Base-by-base conservation (phyloP, 2,888 invertebrate species). In the Acronicta alni region DNA sequence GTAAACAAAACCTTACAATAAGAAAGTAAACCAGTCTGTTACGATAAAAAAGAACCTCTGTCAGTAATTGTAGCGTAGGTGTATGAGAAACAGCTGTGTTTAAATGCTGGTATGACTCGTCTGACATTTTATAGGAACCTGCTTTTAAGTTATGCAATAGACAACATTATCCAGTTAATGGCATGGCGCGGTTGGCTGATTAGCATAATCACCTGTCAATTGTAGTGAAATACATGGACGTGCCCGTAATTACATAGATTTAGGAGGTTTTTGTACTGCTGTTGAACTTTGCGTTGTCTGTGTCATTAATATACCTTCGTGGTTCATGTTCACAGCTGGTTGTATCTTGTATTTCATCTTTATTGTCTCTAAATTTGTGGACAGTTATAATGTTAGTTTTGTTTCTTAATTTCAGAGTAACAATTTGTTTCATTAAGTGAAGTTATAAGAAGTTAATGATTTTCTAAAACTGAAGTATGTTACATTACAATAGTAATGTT, bases 121-220 rank as follows among this genome's bases (percentile, higher is more conserved):
- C 83, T 89, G 91, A 86, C 89, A 90, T 91, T 90, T 87, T 83
- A 87, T 84, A 71, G 79, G 77, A 90, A 90, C 92, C 87, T 76
- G 91, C 92, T 89, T 81, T 71, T 83, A 85, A 89, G 85, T 91
- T 91, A 92, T 89, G 92, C 91, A 92, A 93, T 84, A 87, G 85
- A 88, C 86, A 87, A 86, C 81, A 86, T 85, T 86, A 89, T 85
- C 80, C 77, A 82, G 80, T 82, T 85, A 87, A 87, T 87, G 83
- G 81, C 79, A 84, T 82, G 67, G 78, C 63, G 76, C 81, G 80
- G 84, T 59, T 76, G 77, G 79, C 81, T 84, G 81, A 79, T 89
- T 87, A 88, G 74, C 85, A 87, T 89, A 88, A 87, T 89, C 88
- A 88, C 87, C 88, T 89, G 89, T 85, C 89, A 85, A 86, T 85